Evolutionary conservation across 1,140 invertebrate species (phyloP).

Genomic region (Homarus americanus): DNA sequence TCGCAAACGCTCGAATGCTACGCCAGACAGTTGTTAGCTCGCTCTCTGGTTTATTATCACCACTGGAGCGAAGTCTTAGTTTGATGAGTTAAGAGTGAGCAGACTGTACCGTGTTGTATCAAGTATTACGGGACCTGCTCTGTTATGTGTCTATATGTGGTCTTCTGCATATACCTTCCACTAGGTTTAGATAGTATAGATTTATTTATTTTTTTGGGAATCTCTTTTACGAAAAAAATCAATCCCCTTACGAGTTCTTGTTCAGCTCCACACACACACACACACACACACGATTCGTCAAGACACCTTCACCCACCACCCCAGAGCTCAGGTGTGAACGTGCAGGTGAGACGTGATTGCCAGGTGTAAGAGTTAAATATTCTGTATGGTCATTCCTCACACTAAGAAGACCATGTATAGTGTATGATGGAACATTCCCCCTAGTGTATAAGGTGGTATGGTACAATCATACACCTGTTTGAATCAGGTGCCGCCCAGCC

Average conservation of each 20-base stretch:
- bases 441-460: no score
- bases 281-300: not conserved
- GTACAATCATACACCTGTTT: no score
- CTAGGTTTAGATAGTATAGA: constrained; percentile 45
- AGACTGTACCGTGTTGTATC: constrained; percentile 38
- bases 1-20: not conserved
- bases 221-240: constrained; percentile 7
- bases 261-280: not conserved
- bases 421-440: no score
- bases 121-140: constrained; percentile 58
- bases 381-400: no score
- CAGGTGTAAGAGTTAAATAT: not conserved
- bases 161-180: not conserved
- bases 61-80: not conserved
- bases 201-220: constrained; percentile 51
- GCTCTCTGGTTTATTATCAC: not conserved
- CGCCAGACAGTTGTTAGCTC: not conserved
- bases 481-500: no score
- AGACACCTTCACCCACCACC: not conserved
- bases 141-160: constrained; percentile 28
- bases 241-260: not conserved
- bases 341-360: not conserved
- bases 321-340: not conserved
- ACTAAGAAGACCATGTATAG: no score
- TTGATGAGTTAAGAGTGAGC: constrained; percentile 2